Conservation (phyloP, 1,140 invertebrate genomes). For the Cataglyphis hispanica region DNA sequence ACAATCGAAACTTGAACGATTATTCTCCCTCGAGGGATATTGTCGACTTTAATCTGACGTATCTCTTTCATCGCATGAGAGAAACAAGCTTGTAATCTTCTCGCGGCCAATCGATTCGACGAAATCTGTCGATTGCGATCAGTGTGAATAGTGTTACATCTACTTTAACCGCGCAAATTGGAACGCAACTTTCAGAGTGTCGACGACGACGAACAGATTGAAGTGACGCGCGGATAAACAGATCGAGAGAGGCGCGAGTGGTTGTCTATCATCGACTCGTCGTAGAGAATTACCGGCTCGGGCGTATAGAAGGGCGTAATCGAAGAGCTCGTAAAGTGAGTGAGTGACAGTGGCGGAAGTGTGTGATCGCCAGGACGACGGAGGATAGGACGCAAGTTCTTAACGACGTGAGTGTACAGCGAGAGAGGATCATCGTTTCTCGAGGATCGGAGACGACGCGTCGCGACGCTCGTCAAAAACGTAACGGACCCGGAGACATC, state of each 20-base stretch:
- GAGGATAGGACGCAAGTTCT: conserved; percentile 45
- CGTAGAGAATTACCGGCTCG: conserved; percentile 38
- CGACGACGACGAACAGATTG: conserved; percentile 5
- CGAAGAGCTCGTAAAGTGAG: conserved; percentile 57
- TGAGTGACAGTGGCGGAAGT: conserved; percentile 63
- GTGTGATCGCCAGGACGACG: conserved; percentile 50
- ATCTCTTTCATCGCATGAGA: not conserved
- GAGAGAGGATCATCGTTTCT: conserved; percentile 11
- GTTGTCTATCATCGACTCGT: conserved; percentile 42
- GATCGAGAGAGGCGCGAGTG: conserved; percentile 46
- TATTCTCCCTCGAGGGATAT: not conserved
- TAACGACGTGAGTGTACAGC: conserved; percentile 40
- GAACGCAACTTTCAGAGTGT: conserved; percentile 31
- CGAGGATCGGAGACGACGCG: conserved; percentile 9
- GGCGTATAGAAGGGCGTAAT: conserved; percentile 38
- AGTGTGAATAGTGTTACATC: conserved; percentile 27
- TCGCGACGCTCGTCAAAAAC: conserved; percentile 27
- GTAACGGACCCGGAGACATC: not conserved
- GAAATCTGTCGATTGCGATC: conserved; percentile 19
- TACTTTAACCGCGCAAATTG: not conserved
- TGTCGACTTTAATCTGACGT: conserved; percentile 14
- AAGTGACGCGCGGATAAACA: conserved; percentile 53
- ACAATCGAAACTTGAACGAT: not conserved
- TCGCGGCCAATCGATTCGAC: not conserved
- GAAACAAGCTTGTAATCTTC: not conserved